These are phyloP conservation scores for Hypomecis punctinalis DNA, from an alignment of 2,888 invertebrate genomes.

Conservation along the genomic window DNA sequence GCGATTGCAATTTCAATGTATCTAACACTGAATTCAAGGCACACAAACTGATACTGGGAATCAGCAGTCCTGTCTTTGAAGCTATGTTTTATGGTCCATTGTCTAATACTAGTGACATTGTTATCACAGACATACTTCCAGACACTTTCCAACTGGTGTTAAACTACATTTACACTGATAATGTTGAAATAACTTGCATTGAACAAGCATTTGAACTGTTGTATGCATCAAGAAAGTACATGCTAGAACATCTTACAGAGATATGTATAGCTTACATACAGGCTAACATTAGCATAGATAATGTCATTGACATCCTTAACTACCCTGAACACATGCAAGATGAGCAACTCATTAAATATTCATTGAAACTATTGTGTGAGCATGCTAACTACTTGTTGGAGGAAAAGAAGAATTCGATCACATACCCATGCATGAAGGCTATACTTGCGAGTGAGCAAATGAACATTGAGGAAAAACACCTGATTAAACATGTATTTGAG, in stretches of 20 bases:
- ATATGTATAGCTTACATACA: conserved; percentile 82
- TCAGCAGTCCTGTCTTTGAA: conserved; percentile 88
- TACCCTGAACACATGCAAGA: conserved; percentile 86
- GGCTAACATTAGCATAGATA: conserved; percentile 83
- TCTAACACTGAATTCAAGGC: conserved; percentile 81
- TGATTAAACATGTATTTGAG: conserved; percentile 80
- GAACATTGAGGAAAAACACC: conserved; percentile 81
- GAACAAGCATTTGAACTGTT: conserved; percentile 86
- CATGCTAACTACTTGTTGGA: conserved; percentile 83
- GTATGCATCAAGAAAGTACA: conserved; percentile 88
- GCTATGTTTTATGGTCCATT: conserved; percentile 88
- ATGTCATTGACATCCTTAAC: conserved; percentile 85
- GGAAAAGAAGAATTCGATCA: conserved; percentile 78
- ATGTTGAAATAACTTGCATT: conserved; percentile 80
- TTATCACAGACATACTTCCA: conserved; percentile 85
- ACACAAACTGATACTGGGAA: conserved; percentile 87
- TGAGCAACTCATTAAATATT: conserved; percentile 77
- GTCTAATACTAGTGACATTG: conserved; percentile 77
- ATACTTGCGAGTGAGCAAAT: conserved; percentile 80
- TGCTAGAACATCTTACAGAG: conserved; percentile 81
- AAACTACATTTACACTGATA: conserved; percentile 87
- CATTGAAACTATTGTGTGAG: conserved; percentile 83
- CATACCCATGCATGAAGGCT: conserved; percentile 74
- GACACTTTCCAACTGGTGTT: conserved; percentile 86
- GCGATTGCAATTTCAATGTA: conserved; percentile 86